phyloP scores from a whole-genome alignment of 2,113 vertebrate species.

The Zapus hudsonius region DNA sequence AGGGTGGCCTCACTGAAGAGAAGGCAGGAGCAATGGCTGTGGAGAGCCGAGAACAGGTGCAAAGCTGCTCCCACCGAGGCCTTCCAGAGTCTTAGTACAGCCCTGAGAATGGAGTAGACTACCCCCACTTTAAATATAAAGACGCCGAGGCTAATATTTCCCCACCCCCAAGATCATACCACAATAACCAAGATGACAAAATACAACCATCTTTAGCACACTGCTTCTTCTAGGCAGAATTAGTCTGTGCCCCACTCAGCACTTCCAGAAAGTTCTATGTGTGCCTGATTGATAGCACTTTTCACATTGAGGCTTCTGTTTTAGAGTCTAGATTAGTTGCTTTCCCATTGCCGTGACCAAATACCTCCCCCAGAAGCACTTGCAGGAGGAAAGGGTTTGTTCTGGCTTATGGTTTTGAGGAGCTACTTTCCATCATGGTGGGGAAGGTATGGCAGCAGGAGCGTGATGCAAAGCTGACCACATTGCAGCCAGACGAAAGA shows the following conservation, averaged over 20 bases:
- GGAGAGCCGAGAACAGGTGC: neutral
- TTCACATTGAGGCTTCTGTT: neutral
- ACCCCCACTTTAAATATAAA: neutral
- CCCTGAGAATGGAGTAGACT: neutral
- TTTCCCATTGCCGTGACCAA: no score
- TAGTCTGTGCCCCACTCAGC: neutral
- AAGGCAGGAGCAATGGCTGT: neutral
- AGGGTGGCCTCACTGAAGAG: neutral
- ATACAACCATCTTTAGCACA: neutral
- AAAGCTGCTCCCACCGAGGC: neutral
- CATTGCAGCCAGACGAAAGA: no score
- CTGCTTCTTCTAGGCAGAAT: neutral
- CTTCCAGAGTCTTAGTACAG: neutral
- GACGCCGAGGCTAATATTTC: neutral
- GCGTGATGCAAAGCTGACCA: no score
- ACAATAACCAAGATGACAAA: neutral
- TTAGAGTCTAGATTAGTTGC: neutral
- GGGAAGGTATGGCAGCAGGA: no score
- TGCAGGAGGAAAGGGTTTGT: no score
- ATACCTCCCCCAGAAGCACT: no score
- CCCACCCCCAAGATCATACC: neutral
- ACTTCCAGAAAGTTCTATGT: neutral
- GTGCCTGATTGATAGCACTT: neutral
- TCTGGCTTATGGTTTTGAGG: no score
- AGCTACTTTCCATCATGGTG: no score